Base-by-base conservation (phyloP, 2,797 vertebrate species). In the Coranthus polyacanthus region DNA sequence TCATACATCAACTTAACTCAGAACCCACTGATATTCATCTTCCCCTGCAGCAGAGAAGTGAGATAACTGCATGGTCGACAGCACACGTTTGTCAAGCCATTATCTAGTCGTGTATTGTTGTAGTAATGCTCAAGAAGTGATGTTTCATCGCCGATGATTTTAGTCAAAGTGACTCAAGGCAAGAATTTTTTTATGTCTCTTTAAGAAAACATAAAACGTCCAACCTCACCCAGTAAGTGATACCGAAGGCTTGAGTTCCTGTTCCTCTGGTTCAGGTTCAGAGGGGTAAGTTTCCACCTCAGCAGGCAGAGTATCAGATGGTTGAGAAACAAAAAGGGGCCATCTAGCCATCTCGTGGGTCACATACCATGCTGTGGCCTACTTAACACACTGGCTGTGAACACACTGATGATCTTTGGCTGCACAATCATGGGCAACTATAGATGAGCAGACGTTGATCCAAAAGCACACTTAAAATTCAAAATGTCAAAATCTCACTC, bases 361-460 rank as follows among this genome's bases (percentile, higher is more conserved):
- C 83, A 87, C 86, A 88, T 88, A 83, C 89, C 88, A 83, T 68
- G 60, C 81, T 72, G 84, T 88, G 90, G 83, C 91, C 92, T 89
- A 90, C 71, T 90, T 93, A 84, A 72, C 75, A 64, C 72, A 44
- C 73, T 74, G 79, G 73, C 86, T 83, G 75, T 75, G 84, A 85
- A 77, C 80, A 42, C 60, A 18, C 59, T 71, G 54, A 70, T 71
- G 69, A 81, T 65, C 67, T 82, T 66, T 75, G 75, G 38, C 61
- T 61, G 54, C 38, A 45, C 53, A 60, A 70, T 75, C 52, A 12
- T 64, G 45, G 59, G 61, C 46, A 34, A 44, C 32, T 5, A 16
- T 16, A 12, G 3, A 60, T 17, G 21, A 46, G 29, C 45, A 29
- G 50, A 32, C 49, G 34, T 15, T 24, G 32, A 29, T 49, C 37